Evolutionary conservation across 2,113 vertebrate species (phyloP), one percentile per base, ranked within the genome.

Genomic region (Climacteris rufus): DNA sequence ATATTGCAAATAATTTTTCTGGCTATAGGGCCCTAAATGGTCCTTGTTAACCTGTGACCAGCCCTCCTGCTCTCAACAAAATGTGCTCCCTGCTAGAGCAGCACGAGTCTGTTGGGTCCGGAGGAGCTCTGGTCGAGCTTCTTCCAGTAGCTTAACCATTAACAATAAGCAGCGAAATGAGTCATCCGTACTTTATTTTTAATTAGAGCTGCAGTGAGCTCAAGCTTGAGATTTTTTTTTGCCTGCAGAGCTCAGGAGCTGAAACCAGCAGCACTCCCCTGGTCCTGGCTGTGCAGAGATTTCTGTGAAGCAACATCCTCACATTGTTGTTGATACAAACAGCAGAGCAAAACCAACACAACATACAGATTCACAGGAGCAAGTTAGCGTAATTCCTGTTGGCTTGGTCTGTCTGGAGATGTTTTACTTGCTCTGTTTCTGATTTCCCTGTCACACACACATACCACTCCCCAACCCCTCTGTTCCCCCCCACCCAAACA

Each of bases 131-230:
- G 18, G 82, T 54, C 87, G 76, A 72, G 80, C 52, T 94, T 90
- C 96, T 95, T 91, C 87, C 91, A 97, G 90, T 23, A 87, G 82
- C 69, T 97, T 94, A 90, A 78, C 93, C 83, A 91, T 77, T 92
- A 94, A 84, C 91, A 93, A 81, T 71, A 31, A 93, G 84, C 90
- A 87, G 50, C 65, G 85, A 90, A 89, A 94, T 94, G 95, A 96
- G 83, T 95, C 93, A 96, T 88, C 83, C 2, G 4, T 39, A 56
- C 69, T 97, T 93, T 80, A 91, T 93, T 96, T 97, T 96, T 96
- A 96, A 96, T 87, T 94, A 87, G 84, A 84, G 45, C 65, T 87
- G 76, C 89, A 92, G 76, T 9, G 59, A 95, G 82, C 85, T 94
- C 65, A 89, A 87, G 87, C 54, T 63, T 81, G 80, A 87, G 88